A percentile compares a stretch with the other conserved stretches of the same genome.
Evolutionary conservation across 2,113 vertebrate species (phyloP).

Genomic region (Seriola quinqueradiata): DNA sequence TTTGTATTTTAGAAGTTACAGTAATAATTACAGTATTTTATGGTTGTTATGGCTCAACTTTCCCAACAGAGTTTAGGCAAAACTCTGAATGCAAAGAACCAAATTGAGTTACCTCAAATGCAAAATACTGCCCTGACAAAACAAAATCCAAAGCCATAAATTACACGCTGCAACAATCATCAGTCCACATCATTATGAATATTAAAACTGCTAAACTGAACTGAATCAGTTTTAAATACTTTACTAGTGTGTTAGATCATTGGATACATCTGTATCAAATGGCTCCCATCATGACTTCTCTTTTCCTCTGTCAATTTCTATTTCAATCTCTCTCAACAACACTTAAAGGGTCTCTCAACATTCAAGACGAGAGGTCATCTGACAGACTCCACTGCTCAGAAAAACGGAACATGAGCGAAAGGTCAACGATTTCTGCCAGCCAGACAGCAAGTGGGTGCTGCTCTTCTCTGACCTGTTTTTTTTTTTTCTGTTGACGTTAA

Average conservation of each 20-base stretch:
- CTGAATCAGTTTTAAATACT: neutral
- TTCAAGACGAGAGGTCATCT: conserved; percentile 57
- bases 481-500: conserved; percentile 44
- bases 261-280: neutral
- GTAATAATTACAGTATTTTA: neutral
- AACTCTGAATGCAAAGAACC: neutral
- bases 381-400: conserved; percentile 44
- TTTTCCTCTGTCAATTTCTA: conserved; percentile 14
- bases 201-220: neutral
- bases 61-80: neutral
- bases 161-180: neutral
- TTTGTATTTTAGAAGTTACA: neutral
- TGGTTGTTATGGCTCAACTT: neutral
- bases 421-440: conserved; percentile 67
- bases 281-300: conserved; percentile 6
- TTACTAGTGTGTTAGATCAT: neutral
- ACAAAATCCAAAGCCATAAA: neutral
- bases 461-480: conserved; percentile 53
- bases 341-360: conserved; percentile 55
- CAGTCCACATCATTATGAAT: neutral
- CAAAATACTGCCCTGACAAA: neutral
- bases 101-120: neutral
- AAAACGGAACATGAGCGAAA: conserved; percentile 57
- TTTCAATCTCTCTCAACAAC: conserved; percentile 30
- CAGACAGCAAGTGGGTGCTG: conserved; percentile 58